These are phyloP conservation scores for Brevimyrus niger DNA, from an alignment of 2,113 vertebrate species.

Conservation along the genomic window DNA sequence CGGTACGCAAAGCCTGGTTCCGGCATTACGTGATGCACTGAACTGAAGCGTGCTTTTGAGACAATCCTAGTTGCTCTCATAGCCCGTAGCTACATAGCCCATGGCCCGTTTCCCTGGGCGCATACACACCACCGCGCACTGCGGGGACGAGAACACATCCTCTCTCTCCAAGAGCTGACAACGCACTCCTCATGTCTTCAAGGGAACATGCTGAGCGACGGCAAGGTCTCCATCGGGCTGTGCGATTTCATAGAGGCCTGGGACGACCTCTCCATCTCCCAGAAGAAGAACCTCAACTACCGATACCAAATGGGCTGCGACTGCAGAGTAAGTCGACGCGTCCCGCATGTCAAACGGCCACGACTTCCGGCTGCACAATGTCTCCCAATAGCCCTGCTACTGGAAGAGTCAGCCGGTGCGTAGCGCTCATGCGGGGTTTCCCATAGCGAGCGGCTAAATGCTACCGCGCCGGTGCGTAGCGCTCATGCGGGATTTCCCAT, in stretches of 20 bases:
- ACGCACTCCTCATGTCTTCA: neutral
- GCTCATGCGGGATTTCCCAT: neutral
- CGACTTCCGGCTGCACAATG: neutral
- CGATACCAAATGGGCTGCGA: conserved; percentile 84
- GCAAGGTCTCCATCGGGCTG: conserved; percentile 75
- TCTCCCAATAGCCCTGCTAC: neutral
- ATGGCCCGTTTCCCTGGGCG: neutral
- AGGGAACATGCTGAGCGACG: conserved; percentile 76
- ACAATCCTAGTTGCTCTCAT: neutral
- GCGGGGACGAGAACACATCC: neutral
- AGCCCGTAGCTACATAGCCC: neutral
- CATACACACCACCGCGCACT: neutral
- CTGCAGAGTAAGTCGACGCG: conserved; percentile 73
- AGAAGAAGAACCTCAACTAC: conserved; percentile 84
- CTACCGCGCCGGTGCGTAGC: neutral
- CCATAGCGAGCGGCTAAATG: neutral
- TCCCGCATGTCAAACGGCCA: neutral
- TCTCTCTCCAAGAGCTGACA: neutral
- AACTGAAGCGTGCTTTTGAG: neutral
- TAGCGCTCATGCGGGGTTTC: neutral
- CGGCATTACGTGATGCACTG: neutral
- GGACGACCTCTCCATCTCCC: conserved; percentile 77
- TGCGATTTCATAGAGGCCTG: conserved; percentile 82
- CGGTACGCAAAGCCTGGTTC: neutral
- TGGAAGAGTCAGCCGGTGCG: neutral